A percentile compares a stretch with the other conserved stretches of the same genome.
Evolutionary conservation across 1,140 invertebrate genomes (phyloP).

Genomic region (Camponotus pennsylvanicus): DNA sequence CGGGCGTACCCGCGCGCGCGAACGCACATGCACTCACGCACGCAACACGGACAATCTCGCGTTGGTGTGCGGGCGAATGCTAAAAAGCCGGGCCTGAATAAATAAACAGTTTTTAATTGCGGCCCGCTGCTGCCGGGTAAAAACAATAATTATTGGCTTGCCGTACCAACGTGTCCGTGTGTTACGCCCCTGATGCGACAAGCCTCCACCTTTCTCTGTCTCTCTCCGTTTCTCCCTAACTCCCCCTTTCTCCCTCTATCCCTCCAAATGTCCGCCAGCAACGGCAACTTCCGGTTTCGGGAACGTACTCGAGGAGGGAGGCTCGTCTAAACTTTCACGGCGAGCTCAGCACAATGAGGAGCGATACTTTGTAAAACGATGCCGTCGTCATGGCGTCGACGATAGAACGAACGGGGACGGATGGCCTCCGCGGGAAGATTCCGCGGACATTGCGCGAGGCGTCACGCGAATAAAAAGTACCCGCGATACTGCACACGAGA

Average conservation of each 20-base stretch:
- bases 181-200: constrained; percentile 77
- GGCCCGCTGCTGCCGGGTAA: constrained; percentile 83
- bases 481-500: constrained; percentile 4
- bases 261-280: constrained; percentile 21
- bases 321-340: constrained; percentile 60
- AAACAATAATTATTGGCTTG: constrained; percentile 86
- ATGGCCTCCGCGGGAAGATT: constrained; percentile 45
- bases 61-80: constrained; percentile 76
- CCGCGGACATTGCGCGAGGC: constrained; percentile 45
- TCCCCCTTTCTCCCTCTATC: constrained; percentile 17
- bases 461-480: constrained; percentile 27
- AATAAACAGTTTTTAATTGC: constrained; percentile 87
- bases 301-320: constrained; percentile 46
- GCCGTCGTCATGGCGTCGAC: constrained; percentile 53
- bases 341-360: constrained; percentile 61
- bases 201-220: constrained; percentile 68
- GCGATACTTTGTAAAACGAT: constrained; percentile 62
- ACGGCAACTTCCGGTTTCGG: constrained; percentile 56
- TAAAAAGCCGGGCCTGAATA: constrained; percentile 85
- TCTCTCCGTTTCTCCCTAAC: constrained; percentile 29
- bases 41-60: constrained; percentile 28
- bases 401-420: constrained; percentile 35
- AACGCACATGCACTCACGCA: constrained; percentile 50
- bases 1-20: constrained; percentile 52
- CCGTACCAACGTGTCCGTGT: constrained; percentile 77